phyloP scores from a whole-genome alignment of 2,797 vertebrate genomes.

The Argya squamiceps region DNA sequence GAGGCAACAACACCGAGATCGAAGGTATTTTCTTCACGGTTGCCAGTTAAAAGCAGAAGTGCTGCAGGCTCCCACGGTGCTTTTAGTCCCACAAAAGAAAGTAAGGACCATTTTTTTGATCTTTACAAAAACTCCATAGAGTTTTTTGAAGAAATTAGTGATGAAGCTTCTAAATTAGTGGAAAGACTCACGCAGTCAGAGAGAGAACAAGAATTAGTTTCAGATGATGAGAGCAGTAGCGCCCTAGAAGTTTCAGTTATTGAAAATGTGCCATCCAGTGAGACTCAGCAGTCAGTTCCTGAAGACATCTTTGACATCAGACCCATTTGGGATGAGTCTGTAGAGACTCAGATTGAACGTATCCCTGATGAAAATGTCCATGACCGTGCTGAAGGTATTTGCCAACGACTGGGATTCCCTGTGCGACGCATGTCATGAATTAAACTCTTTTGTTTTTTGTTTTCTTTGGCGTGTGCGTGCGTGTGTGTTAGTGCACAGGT shows the following conservation, averaged over 20 bases:
- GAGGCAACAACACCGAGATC: constrained; percentile 78
- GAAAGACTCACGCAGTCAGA: constrained; percentile 91
- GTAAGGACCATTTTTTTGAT: constrained; percentile 83
- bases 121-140: constrained; percentile 87
- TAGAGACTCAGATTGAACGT: constrained; percentile 99
- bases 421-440: constrained; percentile 87
- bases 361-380: constrained; percentile 95
- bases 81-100: constrained; percentile 81
- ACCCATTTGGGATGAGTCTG: constrained; percentile 96
- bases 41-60: constrained; percentile 89
- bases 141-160: constrained; percentile 95
- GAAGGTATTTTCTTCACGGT: constrained; percentile 88
- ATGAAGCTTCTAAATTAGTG: constrained; percentile 95
- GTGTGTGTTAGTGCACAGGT: not conserved
- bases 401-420: constrained; percentile 88
- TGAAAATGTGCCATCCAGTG: constrained; percentile 89
- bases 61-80: constrained; percentile 67
- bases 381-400: constrained; percentile 98
- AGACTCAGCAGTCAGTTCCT: constrained; percentile 89
- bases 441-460: constrained; percentile 35
- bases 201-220: constrained; percentile 87
- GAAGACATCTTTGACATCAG: constrained; percentile 97
- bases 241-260: constrained; percentile 92
- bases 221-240: constrained; percentile 93
- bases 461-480: constrained; percentile 22